Base-by-base conservation (phyloP, 1,140 invertebrate genomes). In the Dendroctonus ponderosae region DNA sequence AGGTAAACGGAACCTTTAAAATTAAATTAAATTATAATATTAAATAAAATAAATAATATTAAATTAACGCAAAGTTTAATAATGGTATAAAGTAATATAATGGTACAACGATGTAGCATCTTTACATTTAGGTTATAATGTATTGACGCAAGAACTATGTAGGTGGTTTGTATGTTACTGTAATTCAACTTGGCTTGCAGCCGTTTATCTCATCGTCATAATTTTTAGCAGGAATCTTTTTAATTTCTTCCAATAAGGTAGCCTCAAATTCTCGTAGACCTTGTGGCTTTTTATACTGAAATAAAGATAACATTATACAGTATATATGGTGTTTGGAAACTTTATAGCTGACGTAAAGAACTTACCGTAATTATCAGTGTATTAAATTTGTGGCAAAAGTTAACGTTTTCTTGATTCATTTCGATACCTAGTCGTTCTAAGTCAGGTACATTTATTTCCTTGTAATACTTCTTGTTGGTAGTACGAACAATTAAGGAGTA, bases 381-480 rank as follows among this genome's bases (percentile, higher is more conserved):
- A 71, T 90, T 90, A 70, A 85, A 89, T 71, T 89, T 86, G 80
- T 91, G 89, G 40, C 79, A 81, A 66, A 85, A 85, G 12, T 83
- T 80, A 62, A 92, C 82, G 71, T 85, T 83, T 5, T 82, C 79
- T 74, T 91, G 87, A 54, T 85, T 80, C 41, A 86, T 82, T 15
- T 78, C 74, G 37, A 90, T 62, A 15, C 83, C 82, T n/a, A 86
- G 81, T 72, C 90, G 82, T 66, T 86, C 82, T 41, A 92, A 78
- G 75, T 92, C 90, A 54, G 87, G 88, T 50, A 91, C 77, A 15
- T 73, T 70, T n/a, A 92, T 78, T 72, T 87, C 88, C 74, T 92
- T 92, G 73, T 84, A 92, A 78, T 91, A 92, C 70, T 92, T 92
- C 72, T 91, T 92, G 76, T 92, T 92, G 26, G 79, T 85, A 12